These are phyloP conservation scores for Saccopteryx leptura DNA, from an alignment of 2,113 vertebrate genomes.

Conservation along the genomic window DNA sequence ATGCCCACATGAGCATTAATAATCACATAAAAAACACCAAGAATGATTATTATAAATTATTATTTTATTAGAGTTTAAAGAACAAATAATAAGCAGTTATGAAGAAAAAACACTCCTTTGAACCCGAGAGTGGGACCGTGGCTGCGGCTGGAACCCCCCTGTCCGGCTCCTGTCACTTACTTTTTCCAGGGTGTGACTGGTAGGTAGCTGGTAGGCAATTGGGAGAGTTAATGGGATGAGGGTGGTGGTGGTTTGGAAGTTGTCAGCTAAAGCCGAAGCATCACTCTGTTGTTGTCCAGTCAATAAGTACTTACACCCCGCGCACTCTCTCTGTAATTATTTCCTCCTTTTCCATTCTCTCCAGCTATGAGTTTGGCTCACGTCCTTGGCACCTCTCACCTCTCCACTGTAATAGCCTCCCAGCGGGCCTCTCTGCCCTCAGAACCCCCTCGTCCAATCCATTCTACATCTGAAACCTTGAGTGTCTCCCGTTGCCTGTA, in stretches of 20 bases:
- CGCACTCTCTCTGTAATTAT: neutral
- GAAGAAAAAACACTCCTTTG: neutral
- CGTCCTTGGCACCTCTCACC: conserved; percentile 25
- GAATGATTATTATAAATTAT: neutral
- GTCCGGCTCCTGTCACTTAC: neutral
- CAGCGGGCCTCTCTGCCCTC: conserved; percentile 8
- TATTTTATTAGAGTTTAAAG: neutral
- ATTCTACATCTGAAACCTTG: neutral
- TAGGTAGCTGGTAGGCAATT: neutral
- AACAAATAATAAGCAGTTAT: neutral
- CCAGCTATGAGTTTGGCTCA: neutral
- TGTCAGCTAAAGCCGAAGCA: neutral
- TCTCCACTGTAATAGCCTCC: neutral
- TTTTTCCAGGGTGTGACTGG: neutral
- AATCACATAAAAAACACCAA: neutral
- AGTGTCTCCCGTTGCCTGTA: conserved; percentile 27
- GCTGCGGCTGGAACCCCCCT: neutral
- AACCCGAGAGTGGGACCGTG: neutral
- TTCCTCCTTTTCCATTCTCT: neutral
- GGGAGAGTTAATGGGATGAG: neutral
- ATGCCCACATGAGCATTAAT: neutral
- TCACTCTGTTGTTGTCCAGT: neutral
- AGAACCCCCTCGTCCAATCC: neutral
- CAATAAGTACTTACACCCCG: neutral
- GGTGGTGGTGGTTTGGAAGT: neutral